These are phyloP conservation scores for Mobula birostris DNA, from an alignment of 2,113 vertebrate species.

Conservation along the genomic window DNA sequence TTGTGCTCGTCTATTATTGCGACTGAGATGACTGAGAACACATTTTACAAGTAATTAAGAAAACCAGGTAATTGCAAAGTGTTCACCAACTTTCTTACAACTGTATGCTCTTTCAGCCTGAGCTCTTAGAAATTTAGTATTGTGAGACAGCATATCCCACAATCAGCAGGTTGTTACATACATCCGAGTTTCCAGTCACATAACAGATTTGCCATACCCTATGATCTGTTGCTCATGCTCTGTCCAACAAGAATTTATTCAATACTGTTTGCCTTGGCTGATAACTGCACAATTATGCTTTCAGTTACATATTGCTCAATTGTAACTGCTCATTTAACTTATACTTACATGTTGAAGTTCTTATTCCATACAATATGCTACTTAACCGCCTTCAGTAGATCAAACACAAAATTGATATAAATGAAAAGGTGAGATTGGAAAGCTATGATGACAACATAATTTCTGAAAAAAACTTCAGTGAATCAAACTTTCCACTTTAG, in stretches of 20 bases:
- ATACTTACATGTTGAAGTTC: background rate
- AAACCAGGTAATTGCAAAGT: too few relatives aligned
- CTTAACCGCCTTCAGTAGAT: background rate
- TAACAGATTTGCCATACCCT: background rate
- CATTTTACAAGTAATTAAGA: too few relatives aligned
- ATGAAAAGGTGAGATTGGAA: background rate
- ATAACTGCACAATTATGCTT: background rate
- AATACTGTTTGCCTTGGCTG: background rate
- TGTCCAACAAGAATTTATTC: background rate
- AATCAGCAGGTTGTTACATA: background rate
- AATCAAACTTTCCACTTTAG: background rate
- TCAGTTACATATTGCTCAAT: background rate
- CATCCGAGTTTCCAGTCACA: background rate
- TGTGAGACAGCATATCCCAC: background rate
- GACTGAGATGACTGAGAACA: too few relatives aligned
- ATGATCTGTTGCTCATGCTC: background rate
- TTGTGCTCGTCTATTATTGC: too few relatives aligned
- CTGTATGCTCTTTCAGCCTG: background rate
- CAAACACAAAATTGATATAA: background rate
- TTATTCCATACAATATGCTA: background rate
- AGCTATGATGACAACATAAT: background rate
- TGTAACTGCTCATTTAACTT: background rate
- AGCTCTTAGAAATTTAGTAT: background rate
- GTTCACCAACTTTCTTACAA: too few relatives aligned
- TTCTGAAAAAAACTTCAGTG: background rate